Evolutionary conservation across 2,888 invertebrate genomes (phyloP).

Genomic region (Phortica magna): DNA sequence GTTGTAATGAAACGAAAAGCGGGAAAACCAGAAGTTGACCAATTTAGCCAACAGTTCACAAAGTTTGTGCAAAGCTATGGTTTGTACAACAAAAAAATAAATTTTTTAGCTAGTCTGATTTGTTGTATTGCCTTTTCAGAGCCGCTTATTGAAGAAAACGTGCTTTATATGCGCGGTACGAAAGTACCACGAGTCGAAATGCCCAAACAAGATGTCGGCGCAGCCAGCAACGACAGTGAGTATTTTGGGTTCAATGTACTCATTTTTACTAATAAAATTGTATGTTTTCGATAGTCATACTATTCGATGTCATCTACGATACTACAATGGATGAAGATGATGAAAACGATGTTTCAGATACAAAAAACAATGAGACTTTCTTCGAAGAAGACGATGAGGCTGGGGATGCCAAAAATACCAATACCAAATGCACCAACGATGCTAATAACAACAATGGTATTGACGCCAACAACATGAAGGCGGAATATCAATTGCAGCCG

Average conservation of each 20-base stretch:
- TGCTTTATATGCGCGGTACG: constrained; percentile 64
- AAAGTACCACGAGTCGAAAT: constrained; percentile 59
- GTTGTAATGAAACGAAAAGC: constrained; percentile 58
- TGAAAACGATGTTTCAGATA: constrained; percentile 65
- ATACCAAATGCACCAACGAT: neutral
- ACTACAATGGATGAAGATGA: constrained; percentile 64
- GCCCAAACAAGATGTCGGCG: constrained; percentile 49
- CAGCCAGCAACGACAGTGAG: constrained; percentile 56
- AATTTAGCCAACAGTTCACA: constrained; percentile 63
- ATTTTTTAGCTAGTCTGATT: neutral
- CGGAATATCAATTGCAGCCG: neutral
- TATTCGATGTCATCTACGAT: constrained; percentile 65
- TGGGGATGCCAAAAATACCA: neutral
- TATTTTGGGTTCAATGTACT: neutral
- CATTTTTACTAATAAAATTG: neutral
- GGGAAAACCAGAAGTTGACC: constrained; percentile 59
- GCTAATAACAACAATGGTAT: neutral
- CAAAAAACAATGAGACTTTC: constrained; percentile 63
- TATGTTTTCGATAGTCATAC: constrained; percentile 49
- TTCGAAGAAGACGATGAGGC: constrained; percentile 46
- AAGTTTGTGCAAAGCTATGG: constrained; percentile 64
- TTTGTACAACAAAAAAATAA: constrained; percentile 9
- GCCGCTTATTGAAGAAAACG: constrained; percentile 63
- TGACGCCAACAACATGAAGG: neutral
- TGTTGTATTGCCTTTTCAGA: constrained; percentile 31